Percentiles rank a stretch among this genome's conserved stretches.
phyloP scores from a whole-genome alignment of 2,797 vertebrate genomes.

The Hyperoplus lanceolatus region DNA sequence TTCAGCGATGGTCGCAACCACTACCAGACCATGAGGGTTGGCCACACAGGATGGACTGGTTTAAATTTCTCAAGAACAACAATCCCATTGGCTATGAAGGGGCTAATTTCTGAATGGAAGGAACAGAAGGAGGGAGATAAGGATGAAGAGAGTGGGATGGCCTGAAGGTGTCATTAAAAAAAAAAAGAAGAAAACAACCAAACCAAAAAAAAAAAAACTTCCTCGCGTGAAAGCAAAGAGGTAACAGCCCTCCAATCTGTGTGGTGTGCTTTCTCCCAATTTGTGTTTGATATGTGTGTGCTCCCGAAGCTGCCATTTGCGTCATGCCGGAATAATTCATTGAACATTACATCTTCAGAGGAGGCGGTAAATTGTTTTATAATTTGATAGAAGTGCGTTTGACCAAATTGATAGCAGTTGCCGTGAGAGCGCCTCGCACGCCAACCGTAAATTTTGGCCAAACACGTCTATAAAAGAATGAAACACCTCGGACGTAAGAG shows the following conservation, averaged over 20 bases:
- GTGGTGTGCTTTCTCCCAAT: constrained; percentile 50
- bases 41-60: constrained; percentile 61
- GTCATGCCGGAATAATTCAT: constrained; percentile 68
- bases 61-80: constrained; percentile 39
- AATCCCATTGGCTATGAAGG: constrained; percentile 43
- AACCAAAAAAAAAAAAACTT: background rate
- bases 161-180: constrained; percentile 60
- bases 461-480: constrained; percentile 57
- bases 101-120: constrained; percentile 51
- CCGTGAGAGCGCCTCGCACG: constrained; percentile 52
- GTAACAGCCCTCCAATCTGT: constrained; percentile 55
- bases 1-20: constrained; percentile 64
- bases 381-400: constrained; percentile 58
- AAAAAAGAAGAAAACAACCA: background rate
- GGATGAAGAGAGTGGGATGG: constrained; percentile 33
- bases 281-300: constrained; percentile 48
- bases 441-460: constrained; percentile 48
- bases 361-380: constrained; percentile 57
- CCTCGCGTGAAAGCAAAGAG: constrained; percentile 48
- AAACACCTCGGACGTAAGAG: constrained; percentile 42
- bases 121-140: constrained; percentile 20
- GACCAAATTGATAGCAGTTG: constrained; percentile 64
- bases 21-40: constrained; percentile 64
- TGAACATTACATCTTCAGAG: constrained; percentile 59
- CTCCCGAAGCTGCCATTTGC: constrained; percentile 62